Percentiles rank a stretch among this genome's conserved stretches.
Evolutionary conservation across 2,113 vertebrate species (phyloP).

Genomic region (Mustelus asterias): DNA sequence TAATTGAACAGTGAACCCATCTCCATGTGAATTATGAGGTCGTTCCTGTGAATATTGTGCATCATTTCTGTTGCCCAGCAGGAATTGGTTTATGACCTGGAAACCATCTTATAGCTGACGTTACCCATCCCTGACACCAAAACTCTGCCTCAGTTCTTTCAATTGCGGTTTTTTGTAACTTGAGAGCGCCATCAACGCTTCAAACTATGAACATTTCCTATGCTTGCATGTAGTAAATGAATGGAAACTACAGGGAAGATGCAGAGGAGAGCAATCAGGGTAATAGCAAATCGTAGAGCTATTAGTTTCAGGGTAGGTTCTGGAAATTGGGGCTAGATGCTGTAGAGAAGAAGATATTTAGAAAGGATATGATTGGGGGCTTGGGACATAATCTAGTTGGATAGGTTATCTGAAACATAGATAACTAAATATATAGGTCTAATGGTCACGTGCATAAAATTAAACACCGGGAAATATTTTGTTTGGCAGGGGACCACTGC

Average conservation of each 20-base stretch:
- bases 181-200: not conserved
- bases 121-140: too few species aligned
- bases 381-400: not conserved
- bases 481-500: not conserved
- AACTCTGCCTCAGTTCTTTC: not conserved
- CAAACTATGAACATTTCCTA: too few species aligned
- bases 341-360: not conserved
- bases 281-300: not conserved
- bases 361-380: not conserved
- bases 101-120: too few species aligned
- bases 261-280: not conserved
- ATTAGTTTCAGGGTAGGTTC: not conserved
- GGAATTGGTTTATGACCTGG: too few species aligned
- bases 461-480: not conserved
- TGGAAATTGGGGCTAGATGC: not conserved
- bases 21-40: too few species aligned
- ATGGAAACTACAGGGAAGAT: not conserved
- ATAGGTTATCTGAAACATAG: not conserved
- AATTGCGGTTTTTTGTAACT: not conserved
- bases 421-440: too few species aligned
- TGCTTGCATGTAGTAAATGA: not conserved
- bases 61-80: too few species aligned
- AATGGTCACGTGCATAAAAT: not conserved
- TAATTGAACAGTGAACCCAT: too few species aligned
- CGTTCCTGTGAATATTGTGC: too few species aligned